Evolutionary conservation across 2,888 invertebrate species (phyloP), one percentile per base, ranked within the genome.

Genomic region (Notodonta dromedarius): DNA sequence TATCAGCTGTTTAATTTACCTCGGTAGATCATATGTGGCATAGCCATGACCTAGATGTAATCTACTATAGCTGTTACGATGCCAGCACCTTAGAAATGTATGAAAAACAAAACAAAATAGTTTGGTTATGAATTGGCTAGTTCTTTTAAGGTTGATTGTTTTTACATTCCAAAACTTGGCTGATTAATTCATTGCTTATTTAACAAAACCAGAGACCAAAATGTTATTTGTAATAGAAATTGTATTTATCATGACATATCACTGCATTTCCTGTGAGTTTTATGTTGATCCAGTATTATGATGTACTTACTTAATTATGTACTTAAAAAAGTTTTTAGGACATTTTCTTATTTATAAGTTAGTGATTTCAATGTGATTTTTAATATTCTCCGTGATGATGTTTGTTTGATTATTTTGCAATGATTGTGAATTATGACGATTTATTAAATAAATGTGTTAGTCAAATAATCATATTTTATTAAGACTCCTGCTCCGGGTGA

Each of bases 1-100:
- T 35, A 56, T 58, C 52, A 66, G 14, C 44, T 63, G 35, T 59
- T 55, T 52, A n/a, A 13, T 24, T 39, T 56, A 62, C 53, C 44
- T 56, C 55, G 60, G 56, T 61, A 67, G 60, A 58, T 61, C 53
- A 51, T 44, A 62, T 53, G 66, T 79, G 82, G 83, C 80, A 62
- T 73, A 82, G 84, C 82, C 84, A 84, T 84, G 83, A 85, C 83
- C 70, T 76, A 73, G 74, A 66, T 70, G 50, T 74, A 67, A 65
- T 16, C 55, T 63, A 70, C 52, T 0, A 11, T 60, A 65, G 58
- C 16, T 44, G 61, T 57, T 57, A 42, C 52, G 24, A 62, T 58
- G 53, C 50, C 40, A 58, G 50, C 56, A 57, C 32, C 61, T 59
- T 35, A 61, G 44, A 7, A 42, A 55, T 39, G 40, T 42, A 16